phyloP scores from a whole-genome alignment of 2,113 vertebrate species.

The Callopanchax toddi region DNA sequence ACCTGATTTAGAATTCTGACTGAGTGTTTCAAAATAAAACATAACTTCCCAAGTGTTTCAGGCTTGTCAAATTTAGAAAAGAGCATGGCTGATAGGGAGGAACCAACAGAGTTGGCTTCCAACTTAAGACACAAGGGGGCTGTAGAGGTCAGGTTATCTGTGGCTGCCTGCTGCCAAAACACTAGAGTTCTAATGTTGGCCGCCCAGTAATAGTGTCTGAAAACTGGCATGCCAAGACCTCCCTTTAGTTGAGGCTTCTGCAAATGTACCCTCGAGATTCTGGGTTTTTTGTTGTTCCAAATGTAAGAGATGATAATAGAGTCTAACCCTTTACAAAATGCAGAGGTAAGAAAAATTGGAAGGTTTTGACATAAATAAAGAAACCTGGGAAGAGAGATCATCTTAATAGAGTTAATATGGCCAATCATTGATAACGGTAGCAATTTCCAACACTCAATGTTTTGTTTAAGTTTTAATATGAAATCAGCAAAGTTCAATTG shows the following conservation, averaged over 20 bases:
- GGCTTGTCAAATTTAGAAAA: no score
- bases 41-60: no score
- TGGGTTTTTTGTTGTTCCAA: neutral
- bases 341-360: neutral
- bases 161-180: neutral
- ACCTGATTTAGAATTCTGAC: neutral
- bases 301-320: neutral
- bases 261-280: neutral
- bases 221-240: neutral
- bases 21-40: no score
- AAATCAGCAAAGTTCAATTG: neutral
- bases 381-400: conserved; percentile 2
- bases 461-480: neutral
- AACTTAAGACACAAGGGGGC: neutral
- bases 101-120: neutral
- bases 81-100: neutral
- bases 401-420: neutral
- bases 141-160: no score
- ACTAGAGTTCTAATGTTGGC: neutral
- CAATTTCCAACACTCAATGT: neutral
- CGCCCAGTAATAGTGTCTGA: neutral
- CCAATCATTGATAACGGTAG: neutral
- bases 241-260: neutral
- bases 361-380: conserved; percentile 2
- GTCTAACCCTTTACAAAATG: neutral